These are phyloP conservation scores for Acrocyrtus sp. DNA, from an alignment of 2,888 invertebrate genomes.

Conservation along the genomic window DNA sequence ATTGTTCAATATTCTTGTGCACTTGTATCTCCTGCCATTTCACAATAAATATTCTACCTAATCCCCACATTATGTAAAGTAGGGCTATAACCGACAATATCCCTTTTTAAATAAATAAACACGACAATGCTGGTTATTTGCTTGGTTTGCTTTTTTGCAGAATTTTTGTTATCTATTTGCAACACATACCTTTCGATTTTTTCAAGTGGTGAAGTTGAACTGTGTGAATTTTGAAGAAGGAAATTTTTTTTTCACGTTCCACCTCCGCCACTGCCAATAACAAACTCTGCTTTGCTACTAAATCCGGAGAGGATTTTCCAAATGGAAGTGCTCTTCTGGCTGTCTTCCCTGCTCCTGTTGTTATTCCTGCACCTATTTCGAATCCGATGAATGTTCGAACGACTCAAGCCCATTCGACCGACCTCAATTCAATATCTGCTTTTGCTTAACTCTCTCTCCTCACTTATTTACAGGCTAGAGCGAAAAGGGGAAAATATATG, in stretches of 20 bases:
- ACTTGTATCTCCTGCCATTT: too few species aligned
- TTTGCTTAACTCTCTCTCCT: too few species aligned
- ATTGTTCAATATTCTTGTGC: too few species aligned
- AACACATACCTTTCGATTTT: conserved; percentile 22
- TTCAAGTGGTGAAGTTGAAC: neutral
- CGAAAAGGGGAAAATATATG: too few species aligned
- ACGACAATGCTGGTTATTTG: conserved; percentile 29
- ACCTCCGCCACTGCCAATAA: neutral
- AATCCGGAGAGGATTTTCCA: neutral
- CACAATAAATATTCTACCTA: too few species aligned
- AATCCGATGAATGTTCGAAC: conserved; percentile 47
- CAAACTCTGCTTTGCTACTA: neutral
- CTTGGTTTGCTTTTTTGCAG: conserved; percentile 19
- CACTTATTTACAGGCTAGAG: neutral
- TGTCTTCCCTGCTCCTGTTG: conserved; percentile 5
- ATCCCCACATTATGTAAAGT: too few species aligned
- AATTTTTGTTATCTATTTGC: neutral
- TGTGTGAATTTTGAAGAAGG: too few species aligned
- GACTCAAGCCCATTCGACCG: conserved; percentile 44
- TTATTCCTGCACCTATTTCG: conserved; percentile 44
- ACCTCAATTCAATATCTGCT: conserved; percentile 3
- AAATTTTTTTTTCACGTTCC: conserved; percentile 22
- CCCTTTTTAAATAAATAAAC: conserved; percentile 28
- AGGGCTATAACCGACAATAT: neutral
- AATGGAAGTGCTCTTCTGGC: neutral